Conservation (phyloP, 1,140 invertebrate species). For the Brachionus paranguensis region DNA sequence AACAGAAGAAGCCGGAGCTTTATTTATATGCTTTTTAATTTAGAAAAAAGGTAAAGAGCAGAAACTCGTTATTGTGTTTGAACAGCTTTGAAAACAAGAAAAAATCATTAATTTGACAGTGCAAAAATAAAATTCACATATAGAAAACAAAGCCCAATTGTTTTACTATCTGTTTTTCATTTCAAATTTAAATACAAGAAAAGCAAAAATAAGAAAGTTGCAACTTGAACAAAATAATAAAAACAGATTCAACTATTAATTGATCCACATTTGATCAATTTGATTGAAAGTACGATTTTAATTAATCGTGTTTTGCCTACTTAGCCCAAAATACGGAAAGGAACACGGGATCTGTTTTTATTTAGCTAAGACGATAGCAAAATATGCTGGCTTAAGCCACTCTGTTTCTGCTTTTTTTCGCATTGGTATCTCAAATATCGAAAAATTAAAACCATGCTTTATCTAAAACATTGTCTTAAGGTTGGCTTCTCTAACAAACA, state of each 20-base stretch:
- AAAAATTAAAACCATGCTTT: background rate
- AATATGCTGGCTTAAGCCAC: background rate
- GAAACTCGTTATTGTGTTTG: background rate
- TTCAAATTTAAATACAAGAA: background rate
- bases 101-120: slow-evolving; percentile 17
- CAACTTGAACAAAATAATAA: slow-evolving; percentile 15
- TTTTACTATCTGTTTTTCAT: slow-evolving; percentile 15
- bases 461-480: background rate
- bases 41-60: background rate
- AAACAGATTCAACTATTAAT: slow-evolving; percentile 21
- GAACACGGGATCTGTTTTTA: background rate
- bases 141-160: background rate
- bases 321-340: background rate
- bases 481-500: background rate
- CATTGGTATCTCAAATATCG: background rate
- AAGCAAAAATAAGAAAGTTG: background rate
- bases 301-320: background rate
- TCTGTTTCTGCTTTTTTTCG: background rate
- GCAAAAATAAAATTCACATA: background rate
- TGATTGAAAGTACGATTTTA: background rate
- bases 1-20: background rate
- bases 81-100: slow-evolving; percentile 20
- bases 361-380: background rate
- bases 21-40: background rate
- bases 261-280: slow-evolving; percentile 14